These are phyloP conservation scores for Euborellia annulipes DNA, from an alignment of 1,140 invertebrate genomes.

Conservation along the genomic window DNA sequence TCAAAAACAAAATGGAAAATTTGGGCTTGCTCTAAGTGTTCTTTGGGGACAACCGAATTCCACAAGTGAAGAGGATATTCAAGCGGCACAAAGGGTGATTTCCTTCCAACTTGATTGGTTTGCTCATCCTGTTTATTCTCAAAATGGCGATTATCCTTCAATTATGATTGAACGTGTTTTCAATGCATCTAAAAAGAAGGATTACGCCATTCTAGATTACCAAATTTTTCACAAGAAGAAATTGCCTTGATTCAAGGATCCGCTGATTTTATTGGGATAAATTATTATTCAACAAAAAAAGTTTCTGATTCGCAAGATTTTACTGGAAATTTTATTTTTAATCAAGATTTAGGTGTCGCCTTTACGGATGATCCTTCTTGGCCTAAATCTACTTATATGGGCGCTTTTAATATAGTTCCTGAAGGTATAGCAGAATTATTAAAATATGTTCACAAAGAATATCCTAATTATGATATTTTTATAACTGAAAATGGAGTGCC, in stretches of 20 bases:
- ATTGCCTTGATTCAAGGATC: slow-evolving; percentile 28
- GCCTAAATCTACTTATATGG: slow-evolving; percentile 3
- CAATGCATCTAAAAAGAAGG: slow-evolving; percentile 28
- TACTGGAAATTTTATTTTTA: no score
- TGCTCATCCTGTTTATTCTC: slow-evolving; percentile 30
- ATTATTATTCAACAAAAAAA: neutral
- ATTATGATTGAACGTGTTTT: slow-evolving; percentile 28
- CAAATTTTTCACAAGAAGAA: slow-evolving; percentile 29
- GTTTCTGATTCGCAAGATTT: no score
- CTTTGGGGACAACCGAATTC: slow-evolving; percentile 14
- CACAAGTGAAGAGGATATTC: slow-evolving; percentile 6
- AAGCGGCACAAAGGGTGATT: slow-evolving; percentile 17
- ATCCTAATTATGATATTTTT: slow-evolving; percentile 24
- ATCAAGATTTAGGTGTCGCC: neutral
- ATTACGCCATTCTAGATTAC: slow-evolving; percentile 30
- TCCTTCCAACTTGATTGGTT: slow-evolving; percentile 30
- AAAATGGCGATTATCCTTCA: slow-evolving; percentile 35
- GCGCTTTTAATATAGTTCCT: slow-evolving; percentile 17
- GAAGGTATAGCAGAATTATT: slow-evolving; percentile 27
- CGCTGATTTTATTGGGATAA: neutral
- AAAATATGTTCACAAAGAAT: slow-evolving; percentile 27
- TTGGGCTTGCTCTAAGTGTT: slow-evolving; percentile 31
- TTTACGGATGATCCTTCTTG: neutral
- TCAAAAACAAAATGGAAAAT: slow-evolving; percentile 4
- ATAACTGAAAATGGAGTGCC: slow-evolving; percentile 33